Conservation (phyloP, 2,113 vertebrate species). For the Scartelaos histophorus region DNA sequence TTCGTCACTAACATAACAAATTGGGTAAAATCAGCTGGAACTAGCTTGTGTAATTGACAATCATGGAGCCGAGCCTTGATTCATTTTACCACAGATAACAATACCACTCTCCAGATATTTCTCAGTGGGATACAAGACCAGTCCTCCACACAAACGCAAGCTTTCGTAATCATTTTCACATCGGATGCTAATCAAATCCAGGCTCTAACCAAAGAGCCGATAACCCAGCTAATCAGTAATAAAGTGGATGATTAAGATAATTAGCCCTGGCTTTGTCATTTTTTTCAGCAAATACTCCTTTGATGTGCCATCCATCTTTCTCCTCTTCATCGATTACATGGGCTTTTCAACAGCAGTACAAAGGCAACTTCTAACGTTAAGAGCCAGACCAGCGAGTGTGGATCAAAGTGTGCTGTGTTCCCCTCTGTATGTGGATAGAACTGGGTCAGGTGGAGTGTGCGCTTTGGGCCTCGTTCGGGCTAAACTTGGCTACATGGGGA, state of each 20-base stretch:
- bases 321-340: not conserved
- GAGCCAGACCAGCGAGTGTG: slow-evolving; percentile 33
- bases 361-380: not conserved
- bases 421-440: slow-evolving; percentile 62
- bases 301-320: slow-evolving; percentile 22
- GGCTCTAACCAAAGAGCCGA: slow-evolving; percentile 18
- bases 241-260: slow-evolving; percentile 46
- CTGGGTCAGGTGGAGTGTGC: slow-evolving; percentile 65
- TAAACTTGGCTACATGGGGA: slow-evolving; percentile 57
- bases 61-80: slow-evolving; percentile 22
- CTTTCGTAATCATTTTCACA: slow-evolving; percentile 35
- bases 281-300: slow-evolving; percentile 31
- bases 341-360: slow-evolving; percentile 1
- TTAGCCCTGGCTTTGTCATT: slow-evolving; percentile 26
- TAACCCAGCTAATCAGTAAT: slow-evolving; percentile 42
- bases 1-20: slow-evolving; percentile 33
- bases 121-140: not conserved
- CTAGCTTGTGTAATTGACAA: slow-evolving; percentile 33
- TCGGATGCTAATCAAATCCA: slow-evolving; percentile 29
- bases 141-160: slow-evolving; percentile 14
- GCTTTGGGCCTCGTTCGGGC: slow-evolving; percentile 49
- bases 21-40: slow-evolving; percentile 30
- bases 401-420: slow-evolving; percentile 66
- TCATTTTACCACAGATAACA: slow-evolving; percentile 32
- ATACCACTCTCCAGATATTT: slow-evolving; percentile 7